A percentile compares a stretch with the other conserved stretches of the same genome.
Evolutionary conservation across 2,797 vertebrate genomes (phyloP).

Genomic region (Enteromius paludinosus): DNA sequence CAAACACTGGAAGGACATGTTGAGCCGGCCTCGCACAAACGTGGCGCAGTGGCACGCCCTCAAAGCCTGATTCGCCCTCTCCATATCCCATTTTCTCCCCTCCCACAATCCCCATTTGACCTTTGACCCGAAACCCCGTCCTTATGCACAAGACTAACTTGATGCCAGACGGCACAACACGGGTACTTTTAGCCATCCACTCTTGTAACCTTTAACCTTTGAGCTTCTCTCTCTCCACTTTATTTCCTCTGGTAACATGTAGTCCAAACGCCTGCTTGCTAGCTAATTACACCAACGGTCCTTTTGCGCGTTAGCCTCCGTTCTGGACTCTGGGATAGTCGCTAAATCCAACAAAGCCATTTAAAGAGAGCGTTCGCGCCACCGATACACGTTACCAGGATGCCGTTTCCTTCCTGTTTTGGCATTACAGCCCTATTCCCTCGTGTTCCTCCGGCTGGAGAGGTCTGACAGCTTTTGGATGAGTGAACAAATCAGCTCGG

Average conservation of each 20-base stretch:
- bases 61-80: slow-evolving; percentile 86
- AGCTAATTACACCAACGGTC: slow-evolving; percentile 10
- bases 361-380: slow-evolving; percentile 19
- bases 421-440: background rate
- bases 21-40: slow-evolving; percentile 92
- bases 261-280: slow-evolving; percentile 51
- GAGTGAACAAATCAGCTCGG: slow-evolving; percentile 12
- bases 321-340: slow-evolving; percentile 1
- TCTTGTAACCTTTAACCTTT: slow-evolving; percentile 80
- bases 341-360: slow-evolving; percentile 55
- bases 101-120: slow-evolving; percentile 53
- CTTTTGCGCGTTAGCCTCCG: background rate
- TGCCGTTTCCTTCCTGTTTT: slow-evolving; percentile 16
- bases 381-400: slow-evolving; percentile 51
- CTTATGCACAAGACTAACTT: slow-evolving; percentile 88
- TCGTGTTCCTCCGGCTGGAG: slow-evolving; percentile 16
- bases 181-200: slow-evolving; percentile 87
- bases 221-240: slow-evolving; percentile 58
- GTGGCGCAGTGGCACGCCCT: slow-evolving; percentile 98
- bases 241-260: slow-evolving; percentile 62
- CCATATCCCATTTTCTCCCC: slow-evolving; percentile 62
- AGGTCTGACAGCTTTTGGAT: slow-evolving; percentile 39
- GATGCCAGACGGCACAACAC: slow-evolving; percentile 85
- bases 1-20: slow-evolving; percentile 99
- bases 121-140: slow-evolving; percentile 68